These are phyloP conservation scores for Pomacea canaliculata DNA, from an alignment of 2,888 invertebrate species.

Conservation along the genomic window DNA sequence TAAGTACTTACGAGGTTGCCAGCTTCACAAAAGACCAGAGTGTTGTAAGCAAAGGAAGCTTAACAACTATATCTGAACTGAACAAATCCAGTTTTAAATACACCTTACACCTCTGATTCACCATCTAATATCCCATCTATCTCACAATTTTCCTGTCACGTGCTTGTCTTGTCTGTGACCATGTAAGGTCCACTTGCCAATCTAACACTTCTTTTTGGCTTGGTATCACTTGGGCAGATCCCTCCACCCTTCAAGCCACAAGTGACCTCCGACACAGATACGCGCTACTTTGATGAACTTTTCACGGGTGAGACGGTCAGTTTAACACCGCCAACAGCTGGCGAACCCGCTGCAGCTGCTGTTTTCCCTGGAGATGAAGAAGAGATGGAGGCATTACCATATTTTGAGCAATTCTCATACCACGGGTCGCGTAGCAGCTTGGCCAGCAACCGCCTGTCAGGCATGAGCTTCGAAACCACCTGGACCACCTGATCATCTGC, in stretches of 20 bases:
- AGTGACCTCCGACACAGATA: slow-evolving; percentile 96
- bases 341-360: slow-evolving; percentile 29
- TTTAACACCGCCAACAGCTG: slow-evolving; percentile 57
- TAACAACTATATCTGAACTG: no score
- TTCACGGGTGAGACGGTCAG: slow-evolving; percentile 82
- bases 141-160: not conserved
- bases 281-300: slow-evolving; percentile 97
- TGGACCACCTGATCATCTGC: slow-evolving; percentile 43
- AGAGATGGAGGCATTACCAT: slow-evolving; percentile 69
- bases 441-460: slow-evolving; percentile 46
- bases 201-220: slow-evolving; percentile 15
- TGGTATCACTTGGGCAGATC: slow-evolving; percentile 74
- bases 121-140: not conserved
- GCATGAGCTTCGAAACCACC: slow-evolving; percentile 58
- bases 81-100: no score
- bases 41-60: no score
- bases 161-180: slow-evolving; percentile 2
- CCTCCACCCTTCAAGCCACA: slow-evolving; percentile 78
- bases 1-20: no score
- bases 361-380: slow-evolving; percentile 42
- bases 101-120: not conserved
- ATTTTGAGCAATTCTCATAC: slow-evolving; percentile 84
- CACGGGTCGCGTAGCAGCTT: slow-evolving; percentile 69
- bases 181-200: no score
- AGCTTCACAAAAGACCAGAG: no score